Base-by-base conservation (phyloP, 2,797 vertebrate genomes). In the Eurystomus glaucurus region DNA sequence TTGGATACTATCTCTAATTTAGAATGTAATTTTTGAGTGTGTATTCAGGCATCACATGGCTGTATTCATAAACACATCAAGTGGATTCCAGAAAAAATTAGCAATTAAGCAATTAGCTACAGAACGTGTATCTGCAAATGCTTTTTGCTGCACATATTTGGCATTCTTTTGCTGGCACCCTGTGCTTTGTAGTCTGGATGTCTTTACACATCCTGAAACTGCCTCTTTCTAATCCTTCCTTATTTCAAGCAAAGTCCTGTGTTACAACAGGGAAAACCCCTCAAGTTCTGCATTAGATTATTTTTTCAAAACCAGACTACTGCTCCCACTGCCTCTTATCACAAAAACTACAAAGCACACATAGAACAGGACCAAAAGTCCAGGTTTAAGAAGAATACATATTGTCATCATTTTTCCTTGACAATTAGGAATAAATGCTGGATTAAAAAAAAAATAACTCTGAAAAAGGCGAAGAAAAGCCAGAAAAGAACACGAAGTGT, bases 71-170 rank as follows among this genome's bases (percentile, higher is more conserved):
- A 95, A 76, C 69, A 79, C 14, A 69, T 95, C 41, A 92, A 64
- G 85, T 69, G 20, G n/a, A 61, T 93, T 95, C 48, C 41, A 62
- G 65, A 71, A 96, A 95, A 92, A 85, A 55, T 3, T 46, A 85
- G 29, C 78, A 87, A 65, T 96, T 96, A 90, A 80, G 69, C 58
- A 93, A 87, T 93, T 96, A 91, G 52, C 55, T 94, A 37, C 62
- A 89, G 68, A 85, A 92, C 13, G 86, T 95, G 50, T 52, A 72
- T 82, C 71, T 79, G 70, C 35, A 95, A 96, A 71, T 85, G 52
- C 14, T 71, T 89, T 96, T 96, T 92, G 52, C 60, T 68, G 57
- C 71, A 75, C 17, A 29, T 90, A 79, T 96, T 96, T 92, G 48
- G 77, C 50, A 70, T 94, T 77, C 37, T 74, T 84, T 83, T 65